phyloP scores from a whole-genome alignment of 2,888 invertebrate genomes.

The Tiliacea citrago region DNA sequence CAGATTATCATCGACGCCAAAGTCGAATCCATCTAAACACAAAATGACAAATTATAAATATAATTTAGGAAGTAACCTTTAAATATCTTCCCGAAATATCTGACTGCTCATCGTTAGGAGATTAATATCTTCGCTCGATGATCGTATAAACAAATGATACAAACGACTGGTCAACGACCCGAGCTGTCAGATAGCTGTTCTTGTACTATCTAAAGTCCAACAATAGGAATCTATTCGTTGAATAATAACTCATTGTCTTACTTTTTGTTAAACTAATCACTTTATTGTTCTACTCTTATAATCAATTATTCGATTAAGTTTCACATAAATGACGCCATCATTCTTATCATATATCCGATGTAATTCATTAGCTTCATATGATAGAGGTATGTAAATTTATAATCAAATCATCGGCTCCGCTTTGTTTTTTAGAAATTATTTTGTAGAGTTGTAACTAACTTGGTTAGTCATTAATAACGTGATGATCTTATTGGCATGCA shows the following conservation, averaged over 20 bases:
- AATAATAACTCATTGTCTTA: slow-evolving; percentile 90
- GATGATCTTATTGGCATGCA: slow-evolving; percentile 62
- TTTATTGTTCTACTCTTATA: slow-evolving; percentile 89
- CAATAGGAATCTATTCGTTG: slow-evolving; percentile 86
- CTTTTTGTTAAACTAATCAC: slow-evolving; percentile 90
- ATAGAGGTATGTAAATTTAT: slow-evolving; percentile 73
- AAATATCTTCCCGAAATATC: slow-evolving; percentile 83
- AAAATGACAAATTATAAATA: slow-evolving; percentile 82
- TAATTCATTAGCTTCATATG: slow-evolving; percentile 81
- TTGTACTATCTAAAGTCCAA: slow-evolving; percentile 79
- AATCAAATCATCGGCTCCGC: slow-evolving; percentile 70
- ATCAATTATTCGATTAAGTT: slow-evolving; percentile 90
- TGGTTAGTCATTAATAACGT: slow-evolving; percentile 72
- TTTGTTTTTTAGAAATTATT: slow-evolving; percentile 73
- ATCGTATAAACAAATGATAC: slow-evolving; percentile 89
- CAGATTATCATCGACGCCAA: slow-evolving; percentile 71
- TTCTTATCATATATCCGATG: slow-evolving; percentile 82
- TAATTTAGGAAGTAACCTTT: slow-evolving; percentile 80
- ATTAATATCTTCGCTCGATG: slow-evolving; percentile 85
- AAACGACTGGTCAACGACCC: slow-evolving; percentile 84
- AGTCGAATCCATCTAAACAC: slow-evolving; percentile 66
- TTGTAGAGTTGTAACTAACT: slow-evolving; percentile 67
- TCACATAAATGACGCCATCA: slow-evolving; percentile 85
- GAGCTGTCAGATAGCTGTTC: slow-evolving; percentile 80
- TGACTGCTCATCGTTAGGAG: slow-evolving; percentile 84